These are phyloP conservation scores for Hyperoplus lanceolatus DNA, from an alignment of 2,797 vertebrate species.

Conservation along the genomic window DNA sequence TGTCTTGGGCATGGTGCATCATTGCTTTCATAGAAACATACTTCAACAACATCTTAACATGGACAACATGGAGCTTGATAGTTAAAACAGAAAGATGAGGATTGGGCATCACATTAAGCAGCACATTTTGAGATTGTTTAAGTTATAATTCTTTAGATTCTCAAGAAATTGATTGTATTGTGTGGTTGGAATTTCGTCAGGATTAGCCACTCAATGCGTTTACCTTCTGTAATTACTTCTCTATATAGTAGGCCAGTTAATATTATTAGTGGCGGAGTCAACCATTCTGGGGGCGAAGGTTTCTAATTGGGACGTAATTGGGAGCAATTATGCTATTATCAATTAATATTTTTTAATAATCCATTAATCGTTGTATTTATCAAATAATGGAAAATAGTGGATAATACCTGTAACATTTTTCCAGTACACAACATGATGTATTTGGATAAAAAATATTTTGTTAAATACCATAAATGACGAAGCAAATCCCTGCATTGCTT, in stretches of 20 bases:
- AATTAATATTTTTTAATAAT: not conserved
- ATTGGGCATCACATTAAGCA: not conserved
- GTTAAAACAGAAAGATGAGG: not conserved
- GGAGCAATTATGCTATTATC: not conserved
- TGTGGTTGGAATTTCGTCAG: not conserved
- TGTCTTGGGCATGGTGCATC: too few relatives aligned
- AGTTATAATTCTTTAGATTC: constrained; percentile 7
- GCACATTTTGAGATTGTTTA: constrained; percentile 1
- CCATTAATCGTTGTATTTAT: not conserved
- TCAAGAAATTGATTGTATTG: not conserved
- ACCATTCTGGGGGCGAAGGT: not conserved
- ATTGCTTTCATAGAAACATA: too few relatives aligned
- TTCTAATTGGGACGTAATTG: not conserved
- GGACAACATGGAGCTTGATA: too few relatives aligned
- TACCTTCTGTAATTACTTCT: not conserved
- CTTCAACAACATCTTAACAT: too few relatives aligned
- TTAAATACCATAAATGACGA: not conserved
- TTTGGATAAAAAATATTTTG: not conserved
- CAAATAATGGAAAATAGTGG: not conserved
- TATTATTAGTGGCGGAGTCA: not conserved
- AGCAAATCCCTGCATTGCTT: too few relatives aligned
- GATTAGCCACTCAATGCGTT: not conserved
- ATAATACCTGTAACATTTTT: not conserved
- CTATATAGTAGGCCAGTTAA: too few relatives aligned
- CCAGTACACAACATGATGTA: not conserved